Evolutionary conservation across 2,113 vertebrate species (phyloP).

Genomic region (Cyanistes caeruleus): DNA sequence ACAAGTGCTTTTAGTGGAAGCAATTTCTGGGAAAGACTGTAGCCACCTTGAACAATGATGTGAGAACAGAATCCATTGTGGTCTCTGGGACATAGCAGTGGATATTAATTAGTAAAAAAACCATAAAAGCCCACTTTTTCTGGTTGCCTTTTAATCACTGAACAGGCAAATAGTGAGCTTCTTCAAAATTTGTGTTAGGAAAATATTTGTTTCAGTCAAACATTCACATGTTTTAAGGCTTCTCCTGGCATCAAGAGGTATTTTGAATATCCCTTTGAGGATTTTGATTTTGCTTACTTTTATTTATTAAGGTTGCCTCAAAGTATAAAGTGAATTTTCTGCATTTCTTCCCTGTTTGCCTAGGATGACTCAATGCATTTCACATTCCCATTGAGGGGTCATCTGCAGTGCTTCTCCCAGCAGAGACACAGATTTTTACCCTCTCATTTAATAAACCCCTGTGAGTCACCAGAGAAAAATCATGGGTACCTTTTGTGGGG

Average conservation of each 20-base stretch:
- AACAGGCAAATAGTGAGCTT: background rate
- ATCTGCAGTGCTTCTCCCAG: background rate
- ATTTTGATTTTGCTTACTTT: background rate
- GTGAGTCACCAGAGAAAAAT: background rate
- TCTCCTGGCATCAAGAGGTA: background rate
- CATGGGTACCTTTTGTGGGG: background rate
- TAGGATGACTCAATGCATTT: background rate
- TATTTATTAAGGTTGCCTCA: background rate
- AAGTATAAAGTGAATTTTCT: background rate
- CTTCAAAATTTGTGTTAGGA: background rate
- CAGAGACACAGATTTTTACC: background rate
- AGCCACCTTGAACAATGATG: background rate
- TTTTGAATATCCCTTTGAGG: background rate
- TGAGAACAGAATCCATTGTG: background rate
- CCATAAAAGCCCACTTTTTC: background rate
- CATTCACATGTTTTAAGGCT: background rate
- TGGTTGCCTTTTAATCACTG: background rate
- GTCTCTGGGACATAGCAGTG: background rate
- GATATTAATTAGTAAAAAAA: background rate
- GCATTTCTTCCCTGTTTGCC: background rate
- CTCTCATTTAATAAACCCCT: background rate
- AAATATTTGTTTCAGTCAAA: background rate
- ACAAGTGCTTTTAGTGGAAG: background rate
- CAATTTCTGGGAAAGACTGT: background rate
- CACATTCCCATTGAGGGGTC: background rate